Conservation (phyloP, 1,140 invertebrate species). For the Pachyrhynchus sulphureomaculatus region DNA sequence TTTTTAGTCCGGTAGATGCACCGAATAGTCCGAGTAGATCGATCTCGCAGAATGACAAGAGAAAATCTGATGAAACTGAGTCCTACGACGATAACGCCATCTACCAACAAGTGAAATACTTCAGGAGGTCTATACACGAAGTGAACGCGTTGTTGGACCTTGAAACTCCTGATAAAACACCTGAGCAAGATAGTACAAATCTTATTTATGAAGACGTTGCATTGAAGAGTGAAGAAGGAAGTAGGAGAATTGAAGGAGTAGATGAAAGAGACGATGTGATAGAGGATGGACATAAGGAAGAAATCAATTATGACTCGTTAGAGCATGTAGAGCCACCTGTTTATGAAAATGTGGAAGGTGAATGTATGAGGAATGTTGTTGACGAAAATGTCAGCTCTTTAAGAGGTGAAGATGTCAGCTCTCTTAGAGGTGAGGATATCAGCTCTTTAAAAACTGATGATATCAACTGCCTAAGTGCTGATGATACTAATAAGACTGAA, state of each 20-base stretch:
- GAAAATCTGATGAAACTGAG: slow-evolving; percentile 49
- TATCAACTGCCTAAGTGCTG: too few relatives aligned
- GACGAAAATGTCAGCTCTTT: neutral
- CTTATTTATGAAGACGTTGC: slow-evolving; percentile 13
- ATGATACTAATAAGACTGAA: slow-evolving; percentile 16
- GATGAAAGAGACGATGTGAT: too few relatives aligned
- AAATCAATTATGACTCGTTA: slow-evolving; percentile 41
- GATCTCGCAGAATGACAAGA: slow-evolving; percentile 41
- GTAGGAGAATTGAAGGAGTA: too few relatives aligned
- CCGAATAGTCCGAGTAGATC: slow-evolving; percentile 22
- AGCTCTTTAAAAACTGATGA: too few relatives aligned
- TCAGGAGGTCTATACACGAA: slow-evolving; percentile 70
- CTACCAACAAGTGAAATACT: slow-evolving; percentile 75
- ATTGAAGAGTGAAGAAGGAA: neutral
- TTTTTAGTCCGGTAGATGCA: slow-evolving; percentile 37
- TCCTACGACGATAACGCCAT: slow-evolving; percentile 54
- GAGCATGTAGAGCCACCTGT: slow-evolving; percentile 38
- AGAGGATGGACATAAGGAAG: slow-evolving; percentile 9
- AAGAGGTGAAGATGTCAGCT: too few relatives aligned
- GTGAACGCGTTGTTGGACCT: slow-evolving; percentile 66
- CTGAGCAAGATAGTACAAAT: neutral
- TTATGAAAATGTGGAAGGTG: slow-evolving; percentile 43
- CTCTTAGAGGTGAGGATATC: too few relatives aligned
- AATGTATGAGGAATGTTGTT: slow-evolving; percentile 28
- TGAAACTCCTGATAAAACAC: slow-evolving; percentile 7